Evolutionary conservation across 2,113 vertebrate species (phyloP).

Genomic region (Macaca fascicularis): T2T-MFA8v1.1 NC_088387.1:47964501-47965000

Average conservation of each 20-base stretch:
- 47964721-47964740: background rate
- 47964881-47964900: background rate
- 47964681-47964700: background rate
- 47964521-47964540: background rate
- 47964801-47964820: background rate
- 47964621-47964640: background rate
- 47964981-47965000: no score
- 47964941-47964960: background rate
- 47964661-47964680: background rate
- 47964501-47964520: background rate
- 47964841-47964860: background rate
- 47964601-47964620: background rate
- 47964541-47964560: background rate
- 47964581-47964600: background rate
- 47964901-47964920: background rate
- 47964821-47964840: background rate
- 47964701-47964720: background rate
- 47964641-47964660: background rate
- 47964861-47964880: background rate
- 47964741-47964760: background rate
- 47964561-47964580: background rate
- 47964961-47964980: background rate
- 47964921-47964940: background rate
- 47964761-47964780: background rate
- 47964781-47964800: background rate